A percentile compares a stretch with the other conserved stretches of the same genome.
Evolutionary conservation across 2,888 invertebrate species (phyloP).

Genomic region (Arrhopalites spinosus): DNA sequence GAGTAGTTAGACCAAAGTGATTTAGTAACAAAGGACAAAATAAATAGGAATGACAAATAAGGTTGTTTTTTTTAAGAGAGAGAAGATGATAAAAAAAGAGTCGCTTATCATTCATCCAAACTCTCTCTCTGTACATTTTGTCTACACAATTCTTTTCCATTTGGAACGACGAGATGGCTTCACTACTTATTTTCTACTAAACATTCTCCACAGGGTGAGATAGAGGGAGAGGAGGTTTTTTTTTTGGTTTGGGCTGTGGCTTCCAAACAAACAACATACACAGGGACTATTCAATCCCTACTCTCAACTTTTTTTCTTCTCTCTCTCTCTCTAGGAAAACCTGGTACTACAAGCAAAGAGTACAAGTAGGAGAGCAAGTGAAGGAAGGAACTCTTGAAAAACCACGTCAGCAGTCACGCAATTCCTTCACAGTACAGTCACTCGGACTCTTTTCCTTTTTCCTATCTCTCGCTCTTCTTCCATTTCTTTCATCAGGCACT

Average conservation of each 20-base stretch:
- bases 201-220: constrained; percentile 1
- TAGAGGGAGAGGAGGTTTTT: neutral
- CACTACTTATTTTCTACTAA: neutral
- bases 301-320: neutral
- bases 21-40: too few species aligned
- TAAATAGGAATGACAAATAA: constrained; percentile 4
- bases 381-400: neutral
- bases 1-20: too few species aligned
- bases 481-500: neutral
- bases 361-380: neutral
- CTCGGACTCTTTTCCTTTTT: neutral
- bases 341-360: neutral
- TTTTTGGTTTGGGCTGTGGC: constrained; percentile 2
- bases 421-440: neutral
- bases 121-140: too few species aligned
- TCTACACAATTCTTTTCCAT: too few species aligned
- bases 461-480: neutral
- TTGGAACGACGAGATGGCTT: too few species aligned
- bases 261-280: neutral
- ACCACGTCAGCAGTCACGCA: constrained; percentile 17
- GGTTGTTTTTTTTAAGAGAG: too few species aligned
- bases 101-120: neutral
- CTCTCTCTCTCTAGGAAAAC: neutral
- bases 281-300: neutral
- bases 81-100: constrained; percentile 1